Evolutionary conservation across 2,797 vertebrate species (phyloP).

Genomic region (Pygocentrus nattereri): DNA sequence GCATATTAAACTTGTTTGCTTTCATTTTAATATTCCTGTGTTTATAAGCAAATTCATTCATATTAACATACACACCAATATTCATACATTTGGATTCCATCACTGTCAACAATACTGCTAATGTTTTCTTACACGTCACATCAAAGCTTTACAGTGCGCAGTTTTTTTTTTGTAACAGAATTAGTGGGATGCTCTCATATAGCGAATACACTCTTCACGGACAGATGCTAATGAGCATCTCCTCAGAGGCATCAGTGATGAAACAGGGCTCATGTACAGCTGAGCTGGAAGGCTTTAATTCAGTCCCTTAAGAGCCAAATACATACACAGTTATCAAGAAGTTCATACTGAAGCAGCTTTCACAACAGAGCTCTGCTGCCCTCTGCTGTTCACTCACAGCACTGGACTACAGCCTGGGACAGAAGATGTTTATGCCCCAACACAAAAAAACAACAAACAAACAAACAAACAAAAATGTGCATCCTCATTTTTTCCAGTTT

Average conservation of each 20-base stretch:
- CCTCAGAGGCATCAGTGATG: background rate
- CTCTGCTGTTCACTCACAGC: slow-evolving; percentile 24
- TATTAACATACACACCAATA: background rate
- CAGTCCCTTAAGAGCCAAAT: background rate
- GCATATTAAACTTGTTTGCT: too few species aligned
- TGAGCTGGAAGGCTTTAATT: background rate
- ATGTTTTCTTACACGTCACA: background rate
- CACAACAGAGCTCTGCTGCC: slow-evolving; percentile 34
- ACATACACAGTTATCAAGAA: background rate
- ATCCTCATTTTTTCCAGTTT: too few species aligned
- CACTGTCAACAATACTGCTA: too few species aligned
- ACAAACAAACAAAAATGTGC: too few species aligned
- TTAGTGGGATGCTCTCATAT: background rate
- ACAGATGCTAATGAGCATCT: background rate
- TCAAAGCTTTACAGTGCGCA: slow-evolving; percentile 2
- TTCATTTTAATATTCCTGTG: background rate
- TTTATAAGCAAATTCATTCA: background rate
- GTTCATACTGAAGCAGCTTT: background rate
- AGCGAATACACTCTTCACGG: background rate
- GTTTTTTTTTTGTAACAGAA: background rate
- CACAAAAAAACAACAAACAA: background rate
- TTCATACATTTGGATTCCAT: too few species aligned
- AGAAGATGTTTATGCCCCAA: background rate
- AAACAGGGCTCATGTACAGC: background rate
- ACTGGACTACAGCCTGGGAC: background rate